Base-by-base conservation (phyloP, 2,888 invertebrate genomes). In the Leptothorax acervorum region DNA sequence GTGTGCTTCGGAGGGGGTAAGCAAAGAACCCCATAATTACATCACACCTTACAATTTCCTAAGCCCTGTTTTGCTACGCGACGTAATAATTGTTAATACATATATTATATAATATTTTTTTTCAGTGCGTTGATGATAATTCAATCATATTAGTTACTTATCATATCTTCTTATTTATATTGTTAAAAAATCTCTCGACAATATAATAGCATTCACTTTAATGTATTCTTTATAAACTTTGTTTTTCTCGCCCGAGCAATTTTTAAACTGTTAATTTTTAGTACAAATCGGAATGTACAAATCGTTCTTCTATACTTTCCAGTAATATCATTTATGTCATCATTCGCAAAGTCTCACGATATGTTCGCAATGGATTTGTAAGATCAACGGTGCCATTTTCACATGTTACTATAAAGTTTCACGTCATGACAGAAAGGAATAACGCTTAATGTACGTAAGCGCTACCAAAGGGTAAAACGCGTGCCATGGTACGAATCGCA, bases 401-500 rank as follows among this genome's bases (percentile, higher is more conserved):
- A n/a, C 31, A 35, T 5, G 57, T 35, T n/a, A 48, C 45, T n/a
- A 23, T 48, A 57, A 71, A 35, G 35, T 78, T 53, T 31, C 31
- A 45, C 28, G 51, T 39, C 35, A 35, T n/a, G 63, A 15, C 70
- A 18, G 53, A 9, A 35, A 35, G 45, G 18, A 78, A 53, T 66
- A 78, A 63, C 35, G 55, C 23, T 70, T 60, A 60, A 70, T 15
- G 57, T 35, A 57, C 45, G 45, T 57, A 45, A 57, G 66, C 28
- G 28, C 18, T 51, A 35, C n/a, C 12, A 23, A 60, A 4, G 31
- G 31, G 23, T 57, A 35, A 45, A 79, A 70, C 18, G 45, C 45
- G 68, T 75, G 51, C 11, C 23, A 28, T 6, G 35, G 9, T 57
- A 35, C 57, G 35, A 60, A 12, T 18, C 42, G 31, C 28, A 15